Base-by-base conservation (phyloP, 2,113 vertebrate genomes). In the Psittacula cyanocephala region DNA sequence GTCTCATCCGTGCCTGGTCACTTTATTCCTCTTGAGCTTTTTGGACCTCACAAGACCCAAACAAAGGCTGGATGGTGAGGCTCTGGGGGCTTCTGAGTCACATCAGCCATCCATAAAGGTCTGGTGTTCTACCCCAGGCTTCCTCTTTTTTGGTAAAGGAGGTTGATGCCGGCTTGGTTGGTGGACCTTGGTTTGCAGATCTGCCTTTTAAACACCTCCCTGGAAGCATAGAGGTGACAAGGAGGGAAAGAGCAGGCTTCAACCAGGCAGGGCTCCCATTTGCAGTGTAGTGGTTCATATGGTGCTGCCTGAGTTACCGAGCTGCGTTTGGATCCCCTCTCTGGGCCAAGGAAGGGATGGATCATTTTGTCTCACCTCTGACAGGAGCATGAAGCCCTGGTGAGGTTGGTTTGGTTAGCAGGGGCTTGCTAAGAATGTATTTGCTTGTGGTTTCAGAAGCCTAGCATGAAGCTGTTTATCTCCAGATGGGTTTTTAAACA, bases 401-500 rank as follows among this genome's bases (percentile, higher is more conserved):
- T 60, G 69, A 91, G 39, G 29, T 72, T 15, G 52, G 23, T 81
- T 92, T 89, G 25, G 23, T 87, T 79, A 92, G 68, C 70, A 68
- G 29, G 20, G 13, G 9, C 60, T 86, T 39, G 25, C 60, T 80
- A 87, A 80, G 74, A 62, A 47, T 50, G 55, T 33, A 25, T 46
- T 82, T 46, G 2, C 71, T 47, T 89, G 22, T 55, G 19, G 11
- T 82, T 91, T 89, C 53, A 88, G 79, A 93, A 88, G 63, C 74
- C 91, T 97, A 84, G 39, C 44, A 41, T 44, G 91, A 89, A 91
- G 57, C 50, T 92, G 35, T 84, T 94, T 87, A 43, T 83, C 67
- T 97, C 81, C 78, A 95, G 83, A 53, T 13, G 43, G 37, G 62
- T 77, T 64, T 90, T 97, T 86, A 95, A 95, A 87, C 16, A 35